Evolutionary conservation across 2,888 invertebrate genomes (phyloP), one percentile per base, ranked within the genome.

Genomic region (Drosophila pegasa): DNA sequence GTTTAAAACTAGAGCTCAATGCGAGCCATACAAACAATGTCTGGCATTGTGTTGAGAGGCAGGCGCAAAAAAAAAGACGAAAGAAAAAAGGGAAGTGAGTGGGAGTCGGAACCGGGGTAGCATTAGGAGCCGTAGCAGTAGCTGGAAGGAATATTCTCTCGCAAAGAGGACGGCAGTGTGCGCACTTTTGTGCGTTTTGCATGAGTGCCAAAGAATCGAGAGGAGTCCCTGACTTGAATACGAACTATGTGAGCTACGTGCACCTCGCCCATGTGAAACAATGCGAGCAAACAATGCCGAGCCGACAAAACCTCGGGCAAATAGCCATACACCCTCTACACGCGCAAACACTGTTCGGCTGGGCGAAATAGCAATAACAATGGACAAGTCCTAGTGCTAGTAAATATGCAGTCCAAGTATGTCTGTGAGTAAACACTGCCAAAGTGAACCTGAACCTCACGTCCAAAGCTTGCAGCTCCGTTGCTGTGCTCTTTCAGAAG

Each of bases 171-270:
- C 66, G 62, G 71, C 71, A 75, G 54, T 33, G 62, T 76, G 77
- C 67, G 57, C 75, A 75, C 67, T 75, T 73, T 76, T 71, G 75
- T 75, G 75, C 75, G 75, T 72, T 75, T 75, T 75, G 75, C 75
- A 75, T 75, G 75, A 75, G 75, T 68, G 75, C 45, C 77, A 67
- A 57, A 58, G 71, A 62, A 58, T 71, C 65, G 71, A 71, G 74
- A 62, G 59, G 66, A 76, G 76, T 75, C 27, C 68, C 63, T 75
- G 75, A 75, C 75, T 77, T 64, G 75, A 75, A 75, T 75, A 68
- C 72, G 73, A 77, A 75, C 75, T 76, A 75, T 76, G 52, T 35
- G 29, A 64, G 54, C 71, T 61, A 75, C 77, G 77, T 75, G 77
- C 77, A 72, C 63, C 77, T 77, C 63, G 72, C 67, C 77, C 67